phyloP scores from a whole-genome alignment of 2,888 invertebrate species.

The Callyntrura guangdongensis region DNA sequence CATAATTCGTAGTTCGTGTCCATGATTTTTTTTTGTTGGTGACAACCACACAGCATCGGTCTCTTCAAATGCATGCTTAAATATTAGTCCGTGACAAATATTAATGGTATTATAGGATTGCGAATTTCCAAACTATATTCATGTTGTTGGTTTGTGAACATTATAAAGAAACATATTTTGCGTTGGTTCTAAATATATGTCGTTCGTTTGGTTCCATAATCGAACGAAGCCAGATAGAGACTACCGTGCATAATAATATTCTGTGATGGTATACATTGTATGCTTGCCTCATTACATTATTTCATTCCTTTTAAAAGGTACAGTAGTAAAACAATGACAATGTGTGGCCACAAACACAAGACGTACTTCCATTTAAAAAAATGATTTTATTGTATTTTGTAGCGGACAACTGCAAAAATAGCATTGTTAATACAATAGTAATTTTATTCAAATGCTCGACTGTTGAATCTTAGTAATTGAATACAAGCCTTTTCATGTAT shows the following conservation, averaged over 20 bases:
- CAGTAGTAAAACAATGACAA: background rate
- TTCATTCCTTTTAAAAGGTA: constrained; percentile 4
- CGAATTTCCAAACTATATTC: background rate
- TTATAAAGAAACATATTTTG: background rate
- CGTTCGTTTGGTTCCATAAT: too few relatives aligned
- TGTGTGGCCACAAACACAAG: background rate
- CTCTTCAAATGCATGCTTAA: background rate
- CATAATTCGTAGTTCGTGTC: constrained; percentile 24
- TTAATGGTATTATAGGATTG: background rate
- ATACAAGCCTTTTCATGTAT: background rate
- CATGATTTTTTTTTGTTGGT: constrained; percentile 41
- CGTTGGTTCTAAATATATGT: too few relatives aligned
- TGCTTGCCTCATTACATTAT: too few relatives aligned
- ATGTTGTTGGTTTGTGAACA: background rate
- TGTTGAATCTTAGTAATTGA: constrained; percentile 20
- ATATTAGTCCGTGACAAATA: background rate
- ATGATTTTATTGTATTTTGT: constrained; percentile 15
- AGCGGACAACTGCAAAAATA: constrained; percentile 25
- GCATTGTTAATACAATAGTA: background rate
- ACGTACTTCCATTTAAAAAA: constrained; percentile 1
- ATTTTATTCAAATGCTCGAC: constrained; percentile 8
- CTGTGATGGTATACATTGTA: background rate
- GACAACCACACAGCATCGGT: background rate
- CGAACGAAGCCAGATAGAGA: too few relatives aligned
- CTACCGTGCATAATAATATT: too few relatives aligned